Evolutionary conservation across 2,113 vertebrate species (phyloP).

Genomic region (Tachysurus vachellii): DNA sequence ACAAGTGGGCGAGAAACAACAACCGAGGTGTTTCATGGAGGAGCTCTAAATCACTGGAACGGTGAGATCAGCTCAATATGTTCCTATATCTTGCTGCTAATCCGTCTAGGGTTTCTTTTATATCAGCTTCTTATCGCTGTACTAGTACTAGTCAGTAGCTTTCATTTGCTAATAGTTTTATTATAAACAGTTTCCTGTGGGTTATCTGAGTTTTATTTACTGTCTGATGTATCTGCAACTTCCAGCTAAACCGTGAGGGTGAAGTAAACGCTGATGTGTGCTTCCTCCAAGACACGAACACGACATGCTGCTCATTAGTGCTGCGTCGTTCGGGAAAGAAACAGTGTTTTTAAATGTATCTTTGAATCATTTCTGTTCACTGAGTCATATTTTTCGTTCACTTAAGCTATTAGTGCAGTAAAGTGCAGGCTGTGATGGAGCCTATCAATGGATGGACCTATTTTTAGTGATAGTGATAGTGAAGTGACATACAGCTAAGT

Average conservation of each 20-base stretch:
- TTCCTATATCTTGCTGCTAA: background rate
- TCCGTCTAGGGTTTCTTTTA: background rate
- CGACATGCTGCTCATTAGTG: background rate
- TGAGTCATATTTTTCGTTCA: too few relatives aligned
- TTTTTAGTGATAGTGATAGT: too few relatives aligned
- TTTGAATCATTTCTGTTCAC: too few relatives aligned
- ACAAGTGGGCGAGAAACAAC: conserved; percentile 52
- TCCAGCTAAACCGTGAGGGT: background rate
- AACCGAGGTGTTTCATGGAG: conserved; percentile 25
- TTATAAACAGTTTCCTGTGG: background rate
- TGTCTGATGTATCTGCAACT: background rate
- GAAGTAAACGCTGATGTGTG: background rate
- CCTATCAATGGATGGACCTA: too few relatives aligned
- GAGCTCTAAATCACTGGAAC: conserved; percentile 25
- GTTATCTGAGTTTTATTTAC: background rate
- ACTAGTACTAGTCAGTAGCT: background rate
- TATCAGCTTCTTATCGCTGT: background rate
- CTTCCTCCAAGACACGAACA: background rate
- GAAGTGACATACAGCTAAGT: too few relatives aligned
- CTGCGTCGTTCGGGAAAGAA: too few relatives aligned
- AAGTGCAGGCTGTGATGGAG: too few relatives aligned
- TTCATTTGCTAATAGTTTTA: background rate
- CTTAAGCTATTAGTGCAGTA: too few relatives aligned
- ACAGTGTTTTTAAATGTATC: too few relatives aligned
- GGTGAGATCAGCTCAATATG: conserved; percentile 33